Base-by-base conservation (phyloP, 2,113 vertebrate genomes). In the Dissostichus mawsoni region DNA sequence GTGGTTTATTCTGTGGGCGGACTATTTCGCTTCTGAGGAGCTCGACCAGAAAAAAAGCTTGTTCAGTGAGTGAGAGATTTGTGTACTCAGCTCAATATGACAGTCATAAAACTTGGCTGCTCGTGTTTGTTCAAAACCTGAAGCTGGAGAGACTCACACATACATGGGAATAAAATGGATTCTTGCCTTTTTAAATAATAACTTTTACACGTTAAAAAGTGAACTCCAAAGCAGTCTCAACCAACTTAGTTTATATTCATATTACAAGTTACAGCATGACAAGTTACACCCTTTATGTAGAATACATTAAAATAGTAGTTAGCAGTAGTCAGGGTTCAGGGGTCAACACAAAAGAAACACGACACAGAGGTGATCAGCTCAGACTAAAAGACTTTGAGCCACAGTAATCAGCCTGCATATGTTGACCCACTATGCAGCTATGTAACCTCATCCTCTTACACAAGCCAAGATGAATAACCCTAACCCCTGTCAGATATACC, bases 341-440 rank as follows among this genome's bases (percentile, higher is more conserved):
- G 23, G 76, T 90, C 45, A 61, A 51, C 55, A 36, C 13, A 33
- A 81, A 59, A 48, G 29, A 64, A 87, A 81, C 8, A 12, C 41
- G 53, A 80, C 55, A 82, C 83, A 84, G 78, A 85, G 80, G 78
- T 89, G 66, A 85, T 8, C 25, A 11, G 61, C 82, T 87, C 45
- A 45, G 57, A 61, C 55, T 62, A 20, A 69, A 71, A 67, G 78
- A 92, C 85, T 89, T 89, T 84, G 75, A 80, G 29, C 72, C 12
- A 8, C 2, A 0, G 29, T 71, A 80, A 83, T 87, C 50, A 78
- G 55, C 11, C 74, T n/a, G 13, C 23, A 11, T 47, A 23, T 55
- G 65, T 69, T 78, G 67, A 82, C 51, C 33, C 25, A 51, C 58
- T 51, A 20, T 29, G 9, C 59, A 55, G 48, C 33, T 20, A 44